These are phyloP conservation scores for Lutjanus erythropterus DNA, from an alignment of 2,113 vertebrate genomes.

Conservation along the genomic window DNA sequence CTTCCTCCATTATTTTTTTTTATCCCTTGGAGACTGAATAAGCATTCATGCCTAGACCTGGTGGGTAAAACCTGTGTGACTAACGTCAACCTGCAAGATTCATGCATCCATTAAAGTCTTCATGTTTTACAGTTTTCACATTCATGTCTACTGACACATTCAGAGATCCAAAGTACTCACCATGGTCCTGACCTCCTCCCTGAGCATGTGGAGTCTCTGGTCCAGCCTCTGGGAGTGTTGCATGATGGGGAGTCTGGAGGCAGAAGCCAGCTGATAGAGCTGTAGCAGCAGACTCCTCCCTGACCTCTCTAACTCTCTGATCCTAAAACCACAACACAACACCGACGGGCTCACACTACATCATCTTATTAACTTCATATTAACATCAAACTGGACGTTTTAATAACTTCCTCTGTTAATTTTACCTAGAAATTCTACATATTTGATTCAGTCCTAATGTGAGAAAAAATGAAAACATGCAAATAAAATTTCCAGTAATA, in stretches of 20 bases:
- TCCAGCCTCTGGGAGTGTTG: conserved; percentile 80
- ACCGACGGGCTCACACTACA: conserved; percentile 28
- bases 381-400: background rate
- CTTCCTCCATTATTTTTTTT: background rate
- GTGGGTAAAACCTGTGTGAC: background rate
- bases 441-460: background rate
- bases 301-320: conserved; percentile 80
- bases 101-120: background rate
- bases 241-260: conserved; percentile 56
- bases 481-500: conserved; percentile 14
- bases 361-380: conserved; percentile 14
- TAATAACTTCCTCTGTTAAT: background rate
- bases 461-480: background rate
- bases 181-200: conserved; percentile 79
- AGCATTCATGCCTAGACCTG: too few species aligned
- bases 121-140: background rate
- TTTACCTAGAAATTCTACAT: background rate
- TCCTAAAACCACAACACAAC: conserved; percentile 56
- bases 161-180: conserved; percentile 38
- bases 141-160: background rate
- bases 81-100: background rate
- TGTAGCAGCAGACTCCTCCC: conserved; percentile 75
- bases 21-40: background rate
- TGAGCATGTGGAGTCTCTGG: conserved; percentile 81
- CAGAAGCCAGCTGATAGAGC: conserved; percentile 59